phyloP scores from a whole-genome alignment of 2,113 vertebrate species.

The Lipophrys pholis region DNA sequence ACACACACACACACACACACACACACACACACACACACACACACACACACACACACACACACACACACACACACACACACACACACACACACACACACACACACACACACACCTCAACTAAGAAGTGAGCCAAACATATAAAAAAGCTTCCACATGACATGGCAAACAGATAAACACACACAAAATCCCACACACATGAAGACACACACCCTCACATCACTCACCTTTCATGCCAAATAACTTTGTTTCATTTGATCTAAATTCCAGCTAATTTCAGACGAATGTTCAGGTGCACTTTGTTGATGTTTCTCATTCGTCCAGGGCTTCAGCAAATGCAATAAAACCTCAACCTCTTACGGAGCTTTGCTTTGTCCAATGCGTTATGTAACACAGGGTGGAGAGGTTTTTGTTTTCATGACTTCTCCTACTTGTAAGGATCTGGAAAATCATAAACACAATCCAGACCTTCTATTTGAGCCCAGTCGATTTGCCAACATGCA shows the following conservation, averaged over 20 bases:
- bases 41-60: too few species aligned
- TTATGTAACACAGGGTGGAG: conserved; percentile 49
- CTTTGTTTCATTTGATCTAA: conserved; percentile 28
- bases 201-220: conserved; percentile 24
- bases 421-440: conserved; percentile 53
- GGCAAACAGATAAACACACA: conserved; percentile 60
- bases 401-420: conserved; percentile 32
- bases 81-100: too few species aligned
- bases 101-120: conserved; percentile 53
- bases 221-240: conserved; percentile 52
- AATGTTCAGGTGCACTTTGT: conserved; percentile 8
- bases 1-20: too few species aligned
- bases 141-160: conserved; percentile 81
- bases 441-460: conserved; percentile 64
- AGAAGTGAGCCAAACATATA: conserved; percentile 55
- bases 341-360: background rate
- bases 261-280: conserved; percentile 28
- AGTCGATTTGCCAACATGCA: conserved; percentile 58
- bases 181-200: conserved; percentile 49
- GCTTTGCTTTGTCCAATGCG: conserved; percentile 25
- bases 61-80: too few species aligned
- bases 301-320: conserved; percentile 14
- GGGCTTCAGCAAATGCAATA: conserved; percentile 7
- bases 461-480: conserved; percentile 56
- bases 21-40: too few species aligned